phyloP scores from a whole-genome alignment of 2,888 invertebrate species.

The Ophioninae sp. region DNA sequence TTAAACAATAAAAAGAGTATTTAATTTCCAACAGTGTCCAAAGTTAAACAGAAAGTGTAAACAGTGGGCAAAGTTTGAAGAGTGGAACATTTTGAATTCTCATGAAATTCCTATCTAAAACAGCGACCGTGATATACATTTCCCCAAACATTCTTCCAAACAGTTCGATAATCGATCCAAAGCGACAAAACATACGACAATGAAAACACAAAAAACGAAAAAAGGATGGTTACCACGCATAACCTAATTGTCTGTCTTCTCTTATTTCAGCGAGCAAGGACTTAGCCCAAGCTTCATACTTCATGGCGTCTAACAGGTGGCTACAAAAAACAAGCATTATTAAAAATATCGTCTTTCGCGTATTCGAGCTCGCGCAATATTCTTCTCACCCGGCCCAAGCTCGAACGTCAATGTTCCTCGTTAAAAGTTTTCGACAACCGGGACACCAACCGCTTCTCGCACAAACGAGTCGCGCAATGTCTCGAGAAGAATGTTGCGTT shows the following conservation, averaged over 20 bases:
- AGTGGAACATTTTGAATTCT: too few species aligned
- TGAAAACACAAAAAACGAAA: background rate
- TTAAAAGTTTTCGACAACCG: background rate
- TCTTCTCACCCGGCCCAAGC: slow-evolving; percentile 49
- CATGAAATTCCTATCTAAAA: background rate
- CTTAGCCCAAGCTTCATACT: slow-evolving; percentile 98
- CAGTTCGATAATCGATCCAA: too few species aligned
- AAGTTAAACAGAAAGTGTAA: background rate
- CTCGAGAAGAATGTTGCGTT: slow-evolving; percentile 72
- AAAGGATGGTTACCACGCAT: background rate
- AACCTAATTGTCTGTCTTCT: background rate
- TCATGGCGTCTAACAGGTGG: slow-evolving; percentile 98
- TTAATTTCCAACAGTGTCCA: background rate
- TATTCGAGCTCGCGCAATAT: slow-evolving; percentile 39
- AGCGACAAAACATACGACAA: too few species aligned
- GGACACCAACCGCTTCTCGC: background rate
- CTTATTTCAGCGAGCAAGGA: slow-evolving; percentile 92
- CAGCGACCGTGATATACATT: background rate
- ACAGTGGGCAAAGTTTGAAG: background rate
- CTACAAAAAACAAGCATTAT: slow-evolving; percentile 66
- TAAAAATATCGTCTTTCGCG: slow-evolving; percentile 58
- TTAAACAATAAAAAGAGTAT: background rate
- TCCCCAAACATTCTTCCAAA: too few species aligned
- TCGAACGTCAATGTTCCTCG: slow-evolving; percentile 27
- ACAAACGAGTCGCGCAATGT: background rate